Percentiles rank a stretch among this genome's conserved stretches.
phyloP scores from a whole-genome alignment of 2,113 vertebrate genomes.

The Bettongia penicillata region DNA sequence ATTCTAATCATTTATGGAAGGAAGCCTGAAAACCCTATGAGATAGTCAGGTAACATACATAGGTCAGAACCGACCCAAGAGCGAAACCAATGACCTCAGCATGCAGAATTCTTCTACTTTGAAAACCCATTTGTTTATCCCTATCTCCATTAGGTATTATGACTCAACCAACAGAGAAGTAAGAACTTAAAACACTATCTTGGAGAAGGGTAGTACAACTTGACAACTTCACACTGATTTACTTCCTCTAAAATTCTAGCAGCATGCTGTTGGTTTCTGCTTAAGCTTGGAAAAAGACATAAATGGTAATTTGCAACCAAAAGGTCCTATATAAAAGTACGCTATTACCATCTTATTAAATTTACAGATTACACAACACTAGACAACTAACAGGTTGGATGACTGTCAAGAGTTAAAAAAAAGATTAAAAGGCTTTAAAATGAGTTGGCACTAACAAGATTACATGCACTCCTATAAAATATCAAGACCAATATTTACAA shows the following conservation, averaged over 20 bases:
- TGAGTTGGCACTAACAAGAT: background rate
- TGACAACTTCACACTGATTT: background rate
- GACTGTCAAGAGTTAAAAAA: background rate
- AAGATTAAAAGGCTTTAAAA: background rate
- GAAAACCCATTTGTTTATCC: background rate
- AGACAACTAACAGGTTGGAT: background rate
- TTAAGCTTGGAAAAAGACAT: background rate
- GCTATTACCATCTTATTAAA: background rate
- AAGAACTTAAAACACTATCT: background rate
- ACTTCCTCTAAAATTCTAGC: background rate
- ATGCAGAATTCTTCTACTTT: background rate
- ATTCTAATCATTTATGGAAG: background rate
- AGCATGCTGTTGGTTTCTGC: background rate
- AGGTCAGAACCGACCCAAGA: background rate
- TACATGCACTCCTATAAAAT: background rate
- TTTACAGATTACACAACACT: background rate
- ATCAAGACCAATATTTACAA: background rate
- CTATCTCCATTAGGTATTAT: background rate
- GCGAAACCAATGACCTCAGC: background rate
- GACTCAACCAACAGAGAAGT: background rate
- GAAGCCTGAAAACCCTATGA: background rate
- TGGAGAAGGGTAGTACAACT: background rate
- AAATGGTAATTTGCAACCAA: background rate
- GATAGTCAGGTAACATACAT: background rate
- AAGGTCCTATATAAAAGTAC: background rate